Conservation (phyloP, 2,113 vertebrate genomes). For the Stigmatopora argus region DNA sequence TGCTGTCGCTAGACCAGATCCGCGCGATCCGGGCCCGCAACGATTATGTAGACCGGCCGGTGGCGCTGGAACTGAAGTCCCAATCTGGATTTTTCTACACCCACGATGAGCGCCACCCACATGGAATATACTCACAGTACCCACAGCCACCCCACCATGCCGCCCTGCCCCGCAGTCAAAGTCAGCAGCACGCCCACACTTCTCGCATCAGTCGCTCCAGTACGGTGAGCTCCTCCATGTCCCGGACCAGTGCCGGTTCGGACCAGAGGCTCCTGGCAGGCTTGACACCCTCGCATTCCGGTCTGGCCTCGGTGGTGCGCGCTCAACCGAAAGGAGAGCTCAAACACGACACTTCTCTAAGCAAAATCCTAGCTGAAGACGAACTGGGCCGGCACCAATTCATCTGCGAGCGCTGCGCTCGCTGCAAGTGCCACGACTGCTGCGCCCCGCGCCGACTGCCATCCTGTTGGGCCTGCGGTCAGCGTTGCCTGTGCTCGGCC, state of each 20-base stretch:
- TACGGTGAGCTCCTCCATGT: constrained; percentile 92
- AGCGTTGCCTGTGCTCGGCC: constrained; percentile 90
- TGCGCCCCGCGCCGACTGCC: constrained; percentile 81
- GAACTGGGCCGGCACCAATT: constrained; percentile 74
- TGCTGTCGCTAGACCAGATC: constrained; percentile 93
- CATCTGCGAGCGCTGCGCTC: constrained; percentile 89
- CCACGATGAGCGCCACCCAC: constrained; percentile 65
- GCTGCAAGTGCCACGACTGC: constrained; percentile 87
- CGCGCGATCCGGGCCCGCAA: constrained; percentile 88
- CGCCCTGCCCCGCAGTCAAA: constrained; percentile 78
- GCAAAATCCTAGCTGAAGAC: constrained; percentile 70
- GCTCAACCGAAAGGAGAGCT: constrained; percentile 80
- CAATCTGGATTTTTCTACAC: constrained; percentile 77
- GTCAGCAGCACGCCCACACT: constrained; percentile 79
- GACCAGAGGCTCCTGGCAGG: constrained; percentile 88
- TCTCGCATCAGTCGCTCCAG: constrained; percentile 89
- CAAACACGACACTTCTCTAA: constrained; percentile 73
- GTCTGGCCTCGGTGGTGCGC: constrained; percentile 73
- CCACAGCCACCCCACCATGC: constrained; percentile 38
- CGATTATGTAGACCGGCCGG: constrained; percentile 92
- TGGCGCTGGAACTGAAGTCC: constrained; percentile 64
- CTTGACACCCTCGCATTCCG: constrained; percentile 82
- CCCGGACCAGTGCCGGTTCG: constrained; percentile 86
- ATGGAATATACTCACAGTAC: constrained; percentile 61
- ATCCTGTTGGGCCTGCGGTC: constrained; percentile 90